Percentiles rank a stretch among this genome's conserved stretches.
Evolutionary conservation across 2,113 vertebrate genomes (phyloP).

Genomic region (Alligator sinensis): DNA sequence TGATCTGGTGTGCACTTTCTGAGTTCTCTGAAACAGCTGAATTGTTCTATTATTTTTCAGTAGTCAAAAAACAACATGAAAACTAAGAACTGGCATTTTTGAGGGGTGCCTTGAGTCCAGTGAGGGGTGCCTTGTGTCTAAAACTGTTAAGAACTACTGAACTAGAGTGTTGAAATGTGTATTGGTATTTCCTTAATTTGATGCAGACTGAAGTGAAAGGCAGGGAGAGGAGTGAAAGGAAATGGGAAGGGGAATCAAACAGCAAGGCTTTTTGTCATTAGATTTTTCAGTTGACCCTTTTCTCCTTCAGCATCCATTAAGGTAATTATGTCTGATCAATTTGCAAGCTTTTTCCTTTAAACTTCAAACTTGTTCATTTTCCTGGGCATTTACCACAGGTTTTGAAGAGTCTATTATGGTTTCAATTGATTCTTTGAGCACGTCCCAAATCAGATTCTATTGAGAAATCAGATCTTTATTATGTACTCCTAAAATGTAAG

Average conservation of each 20-base stretch:
- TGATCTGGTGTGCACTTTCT: no score
- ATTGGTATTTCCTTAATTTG: not conserved
- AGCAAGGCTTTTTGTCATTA: not conserved
- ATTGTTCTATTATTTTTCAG: no score
- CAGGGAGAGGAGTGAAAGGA: not conserved
- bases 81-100: no score
- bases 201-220: not conserved
- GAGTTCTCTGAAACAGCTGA: no score
- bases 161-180: no score
- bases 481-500: not conserved
- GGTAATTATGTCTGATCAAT: not conserved
- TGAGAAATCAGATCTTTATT: not conserved
- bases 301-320: not conserved
- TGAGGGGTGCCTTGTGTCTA: no score
- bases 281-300: not conserved
- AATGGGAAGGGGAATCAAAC: not conserved
- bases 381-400: not conserved
- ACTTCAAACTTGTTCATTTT: slow-evolving; percentile 18
- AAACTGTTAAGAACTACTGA: no score
- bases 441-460: not conserved
- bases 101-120: no score
- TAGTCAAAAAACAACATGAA: no score
- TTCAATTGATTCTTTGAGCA: not conserved
- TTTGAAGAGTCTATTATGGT: not conserved
- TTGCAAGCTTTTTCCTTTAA: not conserved